A percentile compares a stretch with the other conserved stretches of the same genome.
These are phyloP conservation scores for Eudasyphora cyanicolor DNA, from an alignment of 2,888 invertebrate species.

Conservation along the genomic window DNA sequence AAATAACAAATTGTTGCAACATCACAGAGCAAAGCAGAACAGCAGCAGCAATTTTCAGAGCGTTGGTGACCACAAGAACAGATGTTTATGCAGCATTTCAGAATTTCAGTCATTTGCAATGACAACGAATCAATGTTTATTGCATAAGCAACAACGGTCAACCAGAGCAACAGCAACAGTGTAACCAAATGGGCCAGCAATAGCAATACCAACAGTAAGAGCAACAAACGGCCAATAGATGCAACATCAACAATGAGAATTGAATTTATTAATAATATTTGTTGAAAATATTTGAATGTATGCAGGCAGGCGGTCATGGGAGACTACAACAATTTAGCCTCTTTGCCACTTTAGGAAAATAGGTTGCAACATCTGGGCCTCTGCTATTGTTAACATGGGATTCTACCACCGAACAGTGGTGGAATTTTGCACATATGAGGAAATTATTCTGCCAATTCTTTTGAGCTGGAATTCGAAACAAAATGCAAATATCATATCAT, in stretches of 20 bases:
- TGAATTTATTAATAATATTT: constrained; percentile 60
- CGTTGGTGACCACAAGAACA: constrained; percentile 41
- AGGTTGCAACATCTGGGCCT: not conserved
- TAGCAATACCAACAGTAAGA: not conserved
- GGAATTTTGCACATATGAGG: not conserved
- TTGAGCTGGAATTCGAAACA: too few species aligned
- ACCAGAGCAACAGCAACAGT: not conserved
- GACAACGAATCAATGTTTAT: constrained; percentile 41
- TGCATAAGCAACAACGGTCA: constrained; percentile 4
- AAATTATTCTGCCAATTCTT: too few species aligned
- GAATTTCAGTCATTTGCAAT: constrained; percentile 49
- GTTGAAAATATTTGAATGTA: constrained; percentile 17
- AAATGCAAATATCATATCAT: too few species aligned
- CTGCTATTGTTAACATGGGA: not conserved
- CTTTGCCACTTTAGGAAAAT: not conserved
- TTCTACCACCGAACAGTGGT: too few species aligned
- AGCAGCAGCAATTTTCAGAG: constrained; percentile 12
- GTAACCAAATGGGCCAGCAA: constrained; percentile 3
- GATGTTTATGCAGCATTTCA: constrained; percentile 48
- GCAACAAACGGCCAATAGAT: too few species aligned
- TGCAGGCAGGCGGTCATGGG: too few species aligned
- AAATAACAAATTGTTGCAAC: constrained; percentile 36
- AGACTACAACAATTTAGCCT: not conserved
- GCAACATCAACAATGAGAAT: constrained; percentile 35
- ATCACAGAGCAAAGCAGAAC: constrained; percentile 23